Evolutionary conservation across 2,113 vertebrate genomes (phyloP), one percentile per base, ranked within the genome.

Genomic region (Brachypodius melanocephalos): DNA sequence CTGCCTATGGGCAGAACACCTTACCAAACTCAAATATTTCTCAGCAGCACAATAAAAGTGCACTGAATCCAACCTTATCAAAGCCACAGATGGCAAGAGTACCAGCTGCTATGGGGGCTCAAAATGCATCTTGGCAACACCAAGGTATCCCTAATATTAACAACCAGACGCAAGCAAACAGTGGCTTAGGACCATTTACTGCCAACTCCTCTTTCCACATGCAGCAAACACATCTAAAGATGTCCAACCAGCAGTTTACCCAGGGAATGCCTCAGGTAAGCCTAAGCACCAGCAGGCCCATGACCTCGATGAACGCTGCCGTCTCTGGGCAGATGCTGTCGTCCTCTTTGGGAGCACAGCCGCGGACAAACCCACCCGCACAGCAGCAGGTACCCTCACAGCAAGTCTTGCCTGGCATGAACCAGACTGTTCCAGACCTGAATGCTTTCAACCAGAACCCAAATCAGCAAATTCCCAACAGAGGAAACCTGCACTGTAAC

Each of bases 141-240:
- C 98, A 98, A 83, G 97, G 97, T 78, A 97, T 99, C 90, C 98
- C 99, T 38, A 98, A 96, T 84, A 97, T 99, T 73, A 97, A 97
- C 63, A 97, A 89, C 90, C 99, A 98, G 97, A 87, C 98, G 1
- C 97, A 98, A 36, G 97, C 98, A 57, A 97, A 81, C 52, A 98
- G 91, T 71, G 90, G 97, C 10, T 95, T 98, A 38, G 98, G 97
- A 86, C 97, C 98, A 2, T 99, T 99, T 96, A 95, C 97, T n/a
- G 95, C 93, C 62, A 97, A 93, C 90, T 97, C 98, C 84, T 74
- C 97, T 66, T 99, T 99, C 97, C 99, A 99, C 95, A 97, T 99
- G 97, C 99, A 99, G 95, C 98, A 98, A 38, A 98, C 98, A 85
- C 98, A 99, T 77, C 91, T 99, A 96, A 99, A 99, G 93, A 98